Conservation (phyloP, 2,797 vertebrate species). For the Diplodus sargus region DNA sequence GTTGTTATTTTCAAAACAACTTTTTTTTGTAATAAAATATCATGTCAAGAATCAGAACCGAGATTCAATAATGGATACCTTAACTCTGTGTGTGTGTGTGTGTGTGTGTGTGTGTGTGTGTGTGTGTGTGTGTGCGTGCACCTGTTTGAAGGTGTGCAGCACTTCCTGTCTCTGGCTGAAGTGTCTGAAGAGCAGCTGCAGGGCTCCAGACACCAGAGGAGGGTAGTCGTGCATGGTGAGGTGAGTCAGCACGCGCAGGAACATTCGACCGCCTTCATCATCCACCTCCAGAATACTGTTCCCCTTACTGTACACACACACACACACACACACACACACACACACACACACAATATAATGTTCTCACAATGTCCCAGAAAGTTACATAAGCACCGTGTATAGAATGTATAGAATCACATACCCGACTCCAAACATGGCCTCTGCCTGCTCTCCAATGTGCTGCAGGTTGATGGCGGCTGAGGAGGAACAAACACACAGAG, state of each 20-base stretch:
- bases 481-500: constrained; percentile 32
- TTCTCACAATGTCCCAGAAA: not conserved
- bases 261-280: constrained; percentile 96
- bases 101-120: too few relatives aligned
- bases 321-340: constrained; percentile 9
- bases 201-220: constrained; percentile 92
- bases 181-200: constrained; percentile 98
- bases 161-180: constrained; percentile 99
- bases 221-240: constrained; percentile 97
- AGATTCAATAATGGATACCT: not conserved
- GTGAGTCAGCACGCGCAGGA: constrained; percentile 93
- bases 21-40: too few relatives aligned
- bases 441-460: constrained; percentile 94
- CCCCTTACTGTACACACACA: constrained; percentile 86
- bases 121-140: constrained; percentile 55
- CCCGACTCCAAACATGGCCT: constrained; percentile 98
- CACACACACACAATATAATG: too few relatives aligned
- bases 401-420: constrained; percentile 75
- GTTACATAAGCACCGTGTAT: not conserved
- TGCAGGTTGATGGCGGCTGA: constrained; percentile 93
- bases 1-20: too few relatives aligned
- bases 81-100: too few relatives aligned
- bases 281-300: constrained; percentile 98
- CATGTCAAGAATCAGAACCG: not conserved
- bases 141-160: constrained; percentile 98